These are phyloP conservation scores for Campaea margaritaria DNA, from an alignment of 2,888 invertebrate species.

Conservation along the genomic window DNA sequence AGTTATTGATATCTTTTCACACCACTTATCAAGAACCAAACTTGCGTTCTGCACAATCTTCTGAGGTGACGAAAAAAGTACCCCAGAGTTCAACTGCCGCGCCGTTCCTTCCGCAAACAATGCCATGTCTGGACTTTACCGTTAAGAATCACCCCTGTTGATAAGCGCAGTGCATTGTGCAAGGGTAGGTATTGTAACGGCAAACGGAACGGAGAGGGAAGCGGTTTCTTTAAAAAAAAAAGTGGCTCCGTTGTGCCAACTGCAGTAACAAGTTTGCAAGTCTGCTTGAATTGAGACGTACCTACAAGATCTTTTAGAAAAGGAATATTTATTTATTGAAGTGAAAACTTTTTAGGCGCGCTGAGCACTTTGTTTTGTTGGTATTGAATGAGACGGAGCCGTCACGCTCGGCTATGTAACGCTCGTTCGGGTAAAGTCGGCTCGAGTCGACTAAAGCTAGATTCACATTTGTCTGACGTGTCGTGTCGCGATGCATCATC, in stretches of 20 bases:
- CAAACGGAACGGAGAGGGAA: slow-evolving; percentile 23
- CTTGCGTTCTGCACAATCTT: slow-evolving; percentile 13
- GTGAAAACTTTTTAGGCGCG: too few species aligned
- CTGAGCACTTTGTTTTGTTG: too few species aligned
- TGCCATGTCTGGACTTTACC: slow-evolving; percentile 36
- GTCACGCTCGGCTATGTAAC: too few species aligned
- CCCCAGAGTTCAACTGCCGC: slow-evolving; percentile 27
- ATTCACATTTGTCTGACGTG: too few species aligned
- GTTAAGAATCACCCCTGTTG: slow-evolving; percentile 38
- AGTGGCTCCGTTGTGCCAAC: not conserved
- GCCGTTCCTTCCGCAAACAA: slow-evolving; percentile 37
- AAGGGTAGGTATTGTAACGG: slow-evolving; percentile 39
- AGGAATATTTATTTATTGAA: not conserved
- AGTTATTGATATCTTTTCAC: too few species aligned
- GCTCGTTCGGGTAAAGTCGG: too few species aligned
- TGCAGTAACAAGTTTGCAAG: not conserved
- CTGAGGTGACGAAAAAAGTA: slow-evolving; percentile 3
- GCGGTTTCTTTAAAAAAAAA: slow-evolving; percentile 14
- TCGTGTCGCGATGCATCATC: too few species aligned
- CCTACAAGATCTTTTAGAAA: not conserved
- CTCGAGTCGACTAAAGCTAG: too few species aligned
- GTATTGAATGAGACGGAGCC: too few species aligned
- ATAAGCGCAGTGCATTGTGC: slow-evolving; percentile 38
- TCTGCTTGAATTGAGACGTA: not conserved
- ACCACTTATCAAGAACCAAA: too few species aligned